Percentiles rank a stretch among this genome's conserved stretches.
Conservation (phyloP, 2,888 invertebrate genomes). For the Willowsia nigromaculata region DNA sequence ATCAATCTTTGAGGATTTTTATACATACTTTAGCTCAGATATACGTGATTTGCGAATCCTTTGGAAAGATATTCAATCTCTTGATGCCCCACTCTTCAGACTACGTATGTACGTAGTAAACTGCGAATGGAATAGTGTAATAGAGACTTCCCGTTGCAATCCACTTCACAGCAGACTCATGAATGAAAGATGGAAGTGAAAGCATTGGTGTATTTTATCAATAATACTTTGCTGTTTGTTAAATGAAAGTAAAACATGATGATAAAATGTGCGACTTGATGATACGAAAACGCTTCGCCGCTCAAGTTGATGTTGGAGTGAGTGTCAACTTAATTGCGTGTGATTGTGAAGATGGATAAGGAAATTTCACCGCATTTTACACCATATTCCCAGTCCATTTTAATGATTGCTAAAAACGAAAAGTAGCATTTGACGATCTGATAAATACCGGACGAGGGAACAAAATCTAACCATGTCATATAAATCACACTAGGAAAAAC, state of each 20-base stretch:
- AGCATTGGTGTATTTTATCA: neutral
- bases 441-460: neutral
- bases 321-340: neutral
- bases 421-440: neutral
- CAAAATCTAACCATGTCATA: neutral
- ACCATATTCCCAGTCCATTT: neutral
- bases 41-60: neutral
- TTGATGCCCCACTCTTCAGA: neutral
- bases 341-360: neutral
- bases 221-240: neutral
- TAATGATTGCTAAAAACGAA: neutral
- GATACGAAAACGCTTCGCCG: neutral
- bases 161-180: neutral
- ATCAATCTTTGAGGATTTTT: conserved; percentile 1
- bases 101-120: neutral
- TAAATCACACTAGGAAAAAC: conserved; percentile 1
- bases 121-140: neutral
- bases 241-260: neutral
- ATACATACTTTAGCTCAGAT: neutral
- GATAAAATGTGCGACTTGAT: neutral
- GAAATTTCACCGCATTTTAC: neutral
- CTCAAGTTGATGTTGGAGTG: neutral
- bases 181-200: neutral
- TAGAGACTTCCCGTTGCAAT: neutral
- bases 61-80: neutral